phyloP scores from a whole-genome alignment of 37 sponge, comb jelly and placozoan genomes.

The Amphimedon queenslandica region DNA sequence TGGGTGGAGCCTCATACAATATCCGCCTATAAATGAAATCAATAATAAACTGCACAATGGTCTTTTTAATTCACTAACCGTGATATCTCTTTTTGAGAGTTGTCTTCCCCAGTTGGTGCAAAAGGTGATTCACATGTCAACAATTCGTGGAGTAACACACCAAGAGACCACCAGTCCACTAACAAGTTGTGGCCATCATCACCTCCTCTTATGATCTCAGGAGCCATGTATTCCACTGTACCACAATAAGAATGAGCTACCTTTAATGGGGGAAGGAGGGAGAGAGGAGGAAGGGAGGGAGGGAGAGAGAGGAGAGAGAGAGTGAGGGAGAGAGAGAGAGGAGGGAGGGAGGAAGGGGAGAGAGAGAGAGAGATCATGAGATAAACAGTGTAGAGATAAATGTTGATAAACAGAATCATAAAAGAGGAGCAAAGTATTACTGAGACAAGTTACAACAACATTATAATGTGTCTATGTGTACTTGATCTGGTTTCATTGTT shows the following conservation, averaged over 20 bases:
- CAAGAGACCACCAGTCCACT: conserved; percentile 98
- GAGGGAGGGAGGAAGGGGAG: background rate
- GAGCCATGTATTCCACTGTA: conserved; percentile 99
- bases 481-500: conserved; percentile 66
- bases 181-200: conserved; percentile 50
- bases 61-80: conserved; percentile 7
- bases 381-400: background rate
- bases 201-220: conserved; percentile 85
- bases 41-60: background rate
- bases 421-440: too few species aligned
- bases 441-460: background rate
- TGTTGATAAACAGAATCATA: background rate
- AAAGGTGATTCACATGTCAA: conserved; percentile 89
- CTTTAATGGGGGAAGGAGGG: too few species aligned
- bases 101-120: conserved; percentile 77
- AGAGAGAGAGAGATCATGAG: conserved; percentile 1
- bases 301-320: conserved; percentile 1
- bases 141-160: conserved; percentile 89
- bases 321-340: background rate
- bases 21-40: conserved; percentile 62
- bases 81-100: conserved; percentile 61
- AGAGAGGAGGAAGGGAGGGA: background rate
- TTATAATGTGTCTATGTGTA: background rate
- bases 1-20: conserved; percentile 45
- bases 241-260: conserved; percentile 96